phyloP scores from a whole-genome alignment of 2,113 vertebrate genomes.

The Trogon surrucura region DNA sequence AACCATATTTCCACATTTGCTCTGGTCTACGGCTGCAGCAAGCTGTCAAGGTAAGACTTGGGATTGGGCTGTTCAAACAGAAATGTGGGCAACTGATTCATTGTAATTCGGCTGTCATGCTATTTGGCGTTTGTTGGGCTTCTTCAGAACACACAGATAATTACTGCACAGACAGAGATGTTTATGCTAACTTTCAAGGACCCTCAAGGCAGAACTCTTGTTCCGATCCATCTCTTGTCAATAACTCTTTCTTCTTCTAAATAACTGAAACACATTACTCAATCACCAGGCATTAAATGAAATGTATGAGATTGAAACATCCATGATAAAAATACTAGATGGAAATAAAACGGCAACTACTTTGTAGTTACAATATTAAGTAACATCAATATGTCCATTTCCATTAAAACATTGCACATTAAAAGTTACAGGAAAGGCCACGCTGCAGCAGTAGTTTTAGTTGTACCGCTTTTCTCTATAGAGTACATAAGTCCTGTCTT shows the following conservation, averaged over 20 bases:
- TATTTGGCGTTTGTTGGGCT: background rate
- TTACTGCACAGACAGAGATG: background rate
- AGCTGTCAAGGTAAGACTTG: background rate
- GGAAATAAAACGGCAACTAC: conserved; percentile 33
- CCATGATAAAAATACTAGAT: background rate
- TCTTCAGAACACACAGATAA: background rate
- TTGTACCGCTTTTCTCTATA: conserved; percentile 19
- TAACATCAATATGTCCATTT: conserved; percentile 16
- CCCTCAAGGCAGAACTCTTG: background rate
- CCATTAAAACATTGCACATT: background rate
- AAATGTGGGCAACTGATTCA: conserved; percentile 8
- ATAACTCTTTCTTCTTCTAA: background rate
- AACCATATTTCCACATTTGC: background rate
- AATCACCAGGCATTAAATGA: background rate
- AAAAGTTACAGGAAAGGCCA: conserved; percentile 45
- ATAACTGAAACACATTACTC: conserved; percentile 10
- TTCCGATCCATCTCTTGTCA: background rate
- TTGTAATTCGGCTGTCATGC: background rate
- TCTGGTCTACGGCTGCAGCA: background rate
- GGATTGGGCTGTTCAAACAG: conserved; percentile 1
- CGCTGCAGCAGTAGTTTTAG: conserved; percentile 47
- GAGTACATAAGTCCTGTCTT: background rate
- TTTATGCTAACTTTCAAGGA: background rate
- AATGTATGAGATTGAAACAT: background rate
- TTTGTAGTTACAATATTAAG: conserved; percentile 21